Evolutionary conservation across 2,888 invertebrate genomes (phyloP), one percentile per base, ranked within the genome.

Genomic region (Uloborus plumipes): DNA sequence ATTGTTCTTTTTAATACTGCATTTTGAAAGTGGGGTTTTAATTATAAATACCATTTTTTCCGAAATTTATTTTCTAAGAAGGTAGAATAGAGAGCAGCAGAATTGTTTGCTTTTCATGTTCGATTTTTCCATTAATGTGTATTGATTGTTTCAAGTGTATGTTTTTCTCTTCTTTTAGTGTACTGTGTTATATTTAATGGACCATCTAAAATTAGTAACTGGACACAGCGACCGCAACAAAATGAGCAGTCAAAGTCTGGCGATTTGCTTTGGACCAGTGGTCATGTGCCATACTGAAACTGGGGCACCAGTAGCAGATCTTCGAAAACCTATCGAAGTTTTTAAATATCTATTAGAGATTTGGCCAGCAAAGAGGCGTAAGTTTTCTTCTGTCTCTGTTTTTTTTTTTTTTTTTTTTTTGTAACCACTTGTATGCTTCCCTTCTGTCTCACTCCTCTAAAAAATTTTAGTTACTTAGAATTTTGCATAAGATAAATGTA

Each of bases 331-430:
- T 65, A 97, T 98, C 86, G 95, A 96, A 88, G 96, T 98, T 58
- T 92, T 98, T 72, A 96, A 97, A 89, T 98, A 98, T 90, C 92
- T 98, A 65, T 92, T 98, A 84, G 97, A 98, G 90, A 97, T 98
- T 86, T 98, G 98, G 98, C 97, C 98, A 15, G 92, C 93, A 13
- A 94, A 94, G 93, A 95, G 95, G 95, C 96, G 96, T 96, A 95
- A 94, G 76, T 50, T 55, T 55, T 50, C 13, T 66, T 39, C 9
- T 9, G 9, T 6, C 2, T 4, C 9, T 39, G 39, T 7, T 26
- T 26, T 26, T 3, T 26, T 26, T 26, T 26, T 3, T 26, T n/a
- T 26, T 26, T 3, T 26, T 26, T 26, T 26, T 26, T 26, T 26
- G 4, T 3, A 26, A 26, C 26, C 26, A 26, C 26, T 26, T 2